phyloP scores from a whole-genome alignment of 2,113 vertebrate species.

The Anser brachyrhynchus region DNA sequence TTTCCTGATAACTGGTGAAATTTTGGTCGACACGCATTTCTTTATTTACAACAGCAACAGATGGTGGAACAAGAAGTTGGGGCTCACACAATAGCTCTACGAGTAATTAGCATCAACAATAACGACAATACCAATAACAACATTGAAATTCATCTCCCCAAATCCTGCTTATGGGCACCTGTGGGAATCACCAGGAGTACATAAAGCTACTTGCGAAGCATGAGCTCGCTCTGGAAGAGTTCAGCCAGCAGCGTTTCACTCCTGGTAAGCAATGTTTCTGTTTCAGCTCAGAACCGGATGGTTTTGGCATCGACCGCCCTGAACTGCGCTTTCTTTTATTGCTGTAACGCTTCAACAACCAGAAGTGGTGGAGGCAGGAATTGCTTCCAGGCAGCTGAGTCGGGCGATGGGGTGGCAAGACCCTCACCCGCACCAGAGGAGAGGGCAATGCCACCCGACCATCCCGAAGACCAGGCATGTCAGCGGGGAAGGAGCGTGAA shows the following conservation, averaged over 20 bases:
- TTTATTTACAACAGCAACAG: background rate
- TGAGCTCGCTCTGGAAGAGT: background rate
- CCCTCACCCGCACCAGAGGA: background rate
- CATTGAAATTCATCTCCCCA: background rate
- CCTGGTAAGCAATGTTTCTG: background rate
- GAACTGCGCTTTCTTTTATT: background rate
- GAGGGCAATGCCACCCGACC: background rate
- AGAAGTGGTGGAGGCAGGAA: background rate
- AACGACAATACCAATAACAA: background rate
- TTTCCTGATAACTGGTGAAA: background rate
- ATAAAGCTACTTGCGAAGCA: background rate
- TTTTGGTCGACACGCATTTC: accelerated
- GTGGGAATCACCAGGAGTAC: background rate
- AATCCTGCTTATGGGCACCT: background rate
- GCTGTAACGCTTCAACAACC: background rate
- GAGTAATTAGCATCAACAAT: background rate
- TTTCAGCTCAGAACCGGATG: background rate
- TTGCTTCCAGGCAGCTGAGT: background rate
- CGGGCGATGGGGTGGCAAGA: background rate
- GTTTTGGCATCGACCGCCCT: background rate
- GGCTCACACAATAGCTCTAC: background rate
- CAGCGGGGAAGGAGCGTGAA: background rate
- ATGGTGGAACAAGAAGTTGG: background rate
- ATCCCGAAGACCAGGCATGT: background rate
- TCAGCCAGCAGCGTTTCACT: background rate